Conservation (phyloP, 2,797 vertebrate genomes). For the Notoglanidium macrostoma region DNA sequence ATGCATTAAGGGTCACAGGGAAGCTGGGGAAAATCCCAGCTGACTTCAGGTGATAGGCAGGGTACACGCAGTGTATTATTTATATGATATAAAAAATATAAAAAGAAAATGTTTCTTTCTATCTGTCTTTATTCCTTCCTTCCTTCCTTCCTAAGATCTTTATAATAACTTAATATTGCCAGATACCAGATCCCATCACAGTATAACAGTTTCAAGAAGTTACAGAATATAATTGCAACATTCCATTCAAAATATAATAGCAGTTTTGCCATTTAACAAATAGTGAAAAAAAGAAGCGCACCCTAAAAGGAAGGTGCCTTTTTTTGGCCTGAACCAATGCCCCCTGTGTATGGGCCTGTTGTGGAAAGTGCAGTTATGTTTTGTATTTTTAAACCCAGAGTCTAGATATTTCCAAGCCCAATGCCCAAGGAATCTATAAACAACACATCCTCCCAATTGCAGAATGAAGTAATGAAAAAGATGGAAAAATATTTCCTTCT, state of each 20-base stretch:
- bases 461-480: background rate
- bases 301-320: background rate
- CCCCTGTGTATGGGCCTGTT: background rate
- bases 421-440: conserved; percentile 12
- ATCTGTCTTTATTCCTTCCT: no score
- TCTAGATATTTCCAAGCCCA: background rate
- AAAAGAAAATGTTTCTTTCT: no score
- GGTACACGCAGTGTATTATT: no score
- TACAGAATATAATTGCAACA: background rate
- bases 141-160: no score
- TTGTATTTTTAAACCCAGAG: background rate
- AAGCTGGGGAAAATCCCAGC: no score
- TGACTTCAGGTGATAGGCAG: no score
- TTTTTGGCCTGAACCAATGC: background rate
- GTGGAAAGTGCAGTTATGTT: background rate
- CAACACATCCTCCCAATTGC: background rate
- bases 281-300: no score
- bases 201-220: no score
- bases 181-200: no score
- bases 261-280: background rate
- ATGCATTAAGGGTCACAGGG: no score
- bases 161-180: no score
- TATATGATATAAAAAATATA: no score
- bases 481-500: background rate
- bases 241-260: background rate